Conservation (phyloP, 2,797 vertebrate species). For the Phoebastria nigripes region DNA sequence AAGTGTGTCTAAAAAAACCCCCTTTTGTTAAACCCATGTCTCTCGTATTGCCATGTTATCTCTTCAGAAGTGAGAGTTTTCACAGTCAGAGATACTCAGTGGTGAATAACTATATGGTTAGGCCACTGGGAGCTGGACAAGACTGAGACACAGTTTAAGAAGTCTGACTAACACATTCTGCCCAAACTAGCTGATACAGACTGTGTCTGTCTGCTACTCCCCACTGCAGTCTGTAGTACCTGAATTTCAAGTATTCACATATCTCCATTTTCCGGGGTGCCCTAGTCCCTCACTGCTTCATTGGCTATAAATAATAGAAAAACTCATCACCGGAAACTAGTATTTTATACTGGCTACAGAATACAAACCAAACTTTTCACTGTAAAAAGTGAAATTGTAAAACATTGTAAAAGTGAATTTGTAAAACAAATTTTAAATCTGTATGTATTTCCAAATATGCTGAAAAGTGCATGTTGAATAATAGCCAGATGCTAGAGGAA, state of each 20-base stretch:
- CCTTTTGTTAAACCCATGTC: not conserved
- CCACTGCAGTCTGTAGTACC: not conserved
- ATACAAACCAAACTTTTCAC: not conserved
- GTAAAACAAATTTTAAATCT: not conserved
- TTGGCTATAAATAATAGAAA: not conserved
- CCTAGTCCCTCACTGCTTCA: not conserved
- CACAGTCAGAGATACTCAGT: not conserved
- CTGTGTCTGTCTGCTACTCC: not conserved
- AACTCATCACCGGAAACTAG: not conserved
- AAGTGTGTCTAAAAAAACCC: rapidly evolving
- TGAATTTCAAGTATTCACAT: not conserved
- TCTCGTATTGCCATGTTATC: not conserved
- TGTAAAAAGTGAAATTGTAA: not conserved
- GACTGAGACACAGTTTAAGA: not conserved
- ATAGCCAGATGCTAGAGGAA: not conserved
- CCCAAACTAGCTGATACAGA: not conserved
- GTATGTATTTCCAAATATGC: not conserved
- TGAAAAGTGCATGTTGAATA: not conserved
- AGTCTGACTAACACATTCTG: not conserved
- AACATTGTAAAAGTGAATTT: too few relatives aligned
- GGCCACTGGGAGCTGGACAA: not conserved
- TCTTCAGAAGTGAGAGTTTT: not conserved
- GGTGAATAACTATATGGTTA: not conserved
- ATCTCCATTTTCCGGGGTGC: not conserved
- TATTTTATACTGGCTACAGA: not conserved